phyloP scores from a whole-genome alignment of 2,888 invertebrate species.

The Julus scandinavius region DNA sequence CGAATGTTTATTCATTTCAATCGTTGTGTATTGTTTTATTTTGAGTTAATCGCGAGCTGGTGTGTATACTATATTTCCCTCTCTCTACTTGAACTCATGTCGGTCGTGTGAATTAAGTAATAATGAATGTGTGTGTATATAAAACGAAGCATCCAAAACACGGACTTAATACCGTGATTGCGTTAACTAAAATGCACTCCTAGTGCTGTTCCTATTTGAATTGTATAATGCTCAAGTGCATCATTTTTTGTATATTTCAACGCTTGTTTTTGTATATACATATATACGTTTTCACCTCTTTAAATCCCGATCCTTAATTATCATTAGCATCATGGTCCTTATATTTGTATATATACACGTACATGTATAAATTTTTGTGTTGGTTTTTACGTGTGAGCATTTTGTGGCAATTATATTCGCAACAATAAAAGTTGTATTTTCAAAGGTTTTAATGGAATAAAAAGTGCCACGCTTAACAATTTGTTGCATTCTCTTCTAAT shows the following conservation, averaged over 20 bases:
- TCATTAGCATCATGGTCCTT: neutral
- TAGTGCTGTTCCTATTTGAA: constrained; percentile 1
- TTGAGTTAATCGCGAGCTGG: too few relatives aligned
- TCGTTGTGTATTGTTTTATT: too few relatives aligned
- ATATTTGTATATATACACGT: neutral
- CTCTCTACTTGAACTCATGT: neutral
- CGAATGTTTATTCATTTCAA: too few relatives aligned
- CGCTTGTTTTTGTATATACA: neutral
- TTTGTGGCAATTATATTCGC: constrained; percentile 14
- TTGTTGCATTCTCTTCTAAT: neutral
- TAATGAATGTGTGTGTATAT: neutral
- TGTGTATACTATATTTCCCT: too few relatives aligned
- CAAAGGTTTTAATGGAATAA: neutral
- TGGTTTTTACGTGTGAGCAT: neutral
- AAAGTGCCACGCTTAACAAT: neutral
- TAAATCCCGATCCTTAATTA: neutral
- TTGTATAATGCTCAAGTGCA: neutral
- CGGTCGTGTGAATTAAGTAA: neutral
- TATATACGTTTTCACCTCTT: neutral
- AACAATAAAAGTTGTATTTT: constrained; percentile 3
- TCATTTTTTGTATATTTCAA: constrained; percentile 6
- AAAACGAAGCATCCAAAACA: neutral
- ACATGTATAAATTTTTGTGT: neutral
- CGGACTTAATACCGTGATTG: neutral
- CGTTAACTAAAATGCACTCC: neutral